Conservation (phyloP, 2,888 invertebrate genomes). For the Drosophila lutescens region DNA sequence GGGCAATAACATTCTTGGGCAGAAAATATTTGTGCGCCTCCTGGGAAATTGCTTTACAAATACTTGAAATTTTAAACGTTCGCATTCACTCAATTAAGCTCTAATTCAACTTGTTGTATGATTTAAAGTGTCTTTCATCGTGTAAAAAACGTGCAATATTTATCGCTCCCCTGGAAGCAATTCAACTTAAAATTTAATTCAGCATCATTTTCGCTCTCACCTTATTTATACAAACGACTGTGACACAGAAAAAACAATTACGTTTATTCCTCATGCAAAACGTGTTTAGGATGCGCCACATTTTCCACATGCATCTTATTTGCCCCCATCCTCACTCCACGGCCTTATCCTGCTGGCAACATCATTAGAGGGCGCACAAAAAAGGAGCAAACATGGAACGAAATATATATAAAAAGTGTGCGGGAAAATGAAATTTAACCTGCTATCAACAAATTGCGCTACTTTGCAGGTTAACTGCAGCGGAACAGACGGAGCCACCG, state of each 20-base stretch:
- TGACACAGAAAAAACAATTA: slow-evolving; percentile 57
- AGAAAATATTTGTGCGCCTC: neutral
- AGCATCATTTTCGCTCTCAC: slow-evolving; percentile 23
- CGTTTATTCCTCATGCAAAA: slow-evolving; percentile 53
- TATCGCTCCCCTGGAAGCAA: slow-evolving; percentile 25
- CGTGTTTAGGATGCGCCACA: slow-evolving; percentile 64
- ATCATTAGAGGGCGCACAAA: slow-evolving; percentile 28
- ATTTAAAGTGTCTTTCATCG: neutral
- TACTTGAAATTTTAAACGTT: neutral
- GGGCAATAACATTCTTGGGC: neutral
- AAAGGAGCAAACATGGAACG: slow-evolving; percentile 23
- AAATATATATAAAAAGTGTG: slow-evolving; percentile 68
- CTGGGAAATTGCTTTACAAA: neutral
- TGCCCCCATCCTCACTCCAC: slow-evolving; percentile 5
- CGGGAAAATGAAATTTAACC: slow-evolving; percentile 75
- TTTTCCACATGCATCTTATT: slow-evolving; percentile 41
- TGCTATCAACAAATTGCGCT: slow-evolving; percentile 79
- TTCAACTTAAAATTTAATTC: slow-evolving; percentile 40
- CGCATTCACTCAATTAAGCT: neutral
- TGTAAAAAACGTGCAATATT: neutral
- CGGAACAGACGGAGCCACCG: slow-evolving; percentile 65
- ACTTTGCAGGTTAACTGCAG: slow-evolving; percentile 78
- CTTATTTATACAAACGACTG: slow-evolving; percentile 32
- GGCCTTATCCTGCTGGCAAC: slow-evolving; percentile 17
- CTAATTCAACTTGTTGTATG: neutral